Percentiles rank a stretch among this genome's conserved stretches.
Evolutionary conservation across 2,113 vertebrate genomes (phyloP).

Genomic region (Agapornis roseicollis): DNA sequence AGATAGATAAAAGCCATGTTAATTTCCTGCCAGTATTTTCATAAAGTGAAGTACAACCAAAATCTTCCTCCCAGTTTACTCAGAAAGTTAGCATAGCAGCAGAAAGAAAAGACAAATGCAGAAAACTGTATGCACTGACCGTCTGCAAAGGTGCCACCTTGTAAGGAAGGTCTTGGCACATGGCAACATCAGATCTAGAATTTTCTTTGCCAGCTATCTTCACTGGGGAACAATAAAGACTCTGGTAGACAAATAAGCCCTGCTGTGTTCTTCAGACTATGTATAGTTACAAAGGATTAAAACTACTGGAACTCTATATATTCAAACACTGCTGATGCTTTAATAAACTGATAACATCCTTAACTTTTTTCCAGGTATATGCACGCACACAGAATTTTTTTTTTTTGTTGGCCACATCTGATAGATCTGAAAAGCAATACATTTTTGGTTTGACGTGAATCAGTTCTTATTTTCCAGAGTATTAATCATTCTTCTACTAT

Average conservation of each 20-base stretch:
- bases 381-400: background rate
- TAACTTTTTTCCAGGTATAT: background rate
- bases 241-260: background rate
- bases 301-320: background rate
- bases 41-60: rapidly evolving
- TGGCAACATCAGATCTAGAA: background rate
- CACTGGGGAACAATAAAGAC: background rate
- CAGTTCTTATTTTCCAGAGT: conserved; percentile 57
- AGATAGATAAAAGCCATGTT: background rate
- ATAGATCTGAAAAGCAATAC: conserved; percentile 37
- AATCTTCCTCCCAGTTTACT: background rate
- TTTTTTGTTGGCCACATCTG: background rate
- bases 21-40: background rate
- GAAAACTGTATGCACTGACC: background rate
- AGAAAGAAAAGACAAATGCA: background rate
- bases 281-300: background rate
- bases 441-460: conserved; percentile 50
- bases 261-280: background rate
- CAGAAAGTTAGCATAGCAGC: background rate
- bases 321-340: background rate
- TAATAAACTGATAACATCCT: background rate
- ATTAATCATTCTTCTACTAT: conserved; percentile 64
- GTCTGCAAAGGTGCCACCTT: background rate
- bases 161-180: background rate
- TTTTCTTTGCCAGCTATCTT: background rate